phyloP scores from a whole-genome alignment of 2,888 invertebrate species.

The Caenorhabditis angaria region DNA sequence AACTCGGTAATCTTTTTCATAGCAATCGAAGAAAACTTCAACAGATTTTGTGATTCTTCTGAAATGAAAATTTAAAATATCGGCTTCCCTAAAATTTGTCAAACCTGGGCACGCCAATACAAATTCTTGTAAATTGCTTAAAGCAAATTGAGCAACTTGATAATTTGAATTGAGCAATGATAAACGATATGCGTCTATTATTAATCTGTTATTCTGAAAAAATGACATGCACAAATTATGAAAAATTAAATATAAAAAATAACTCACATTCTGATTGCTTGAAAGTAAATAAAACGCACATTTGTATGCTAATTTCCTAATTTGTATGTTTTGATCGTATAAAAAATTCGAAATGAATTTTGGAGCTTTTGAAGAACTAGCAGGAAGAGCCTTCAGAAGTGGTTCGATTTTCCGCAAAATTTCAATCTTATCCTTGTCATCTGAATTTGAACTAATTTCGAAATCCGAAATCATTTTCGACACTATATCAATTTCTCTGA shows the following conservation, averaged over 20 bases:
- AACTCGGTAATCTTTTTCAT: no score
- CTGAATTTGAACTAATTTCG: constrained; percentile 8
- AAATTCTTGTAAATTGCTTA: constrained; percentile 26
- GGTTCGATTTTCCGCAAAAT: constrained; percentile 23
- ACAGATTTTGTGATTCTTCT: constrained; percentile 34
- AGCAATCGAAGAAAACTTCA: constrained; percentile 25
- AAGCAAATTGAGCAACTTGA: constrained; percentile 24
- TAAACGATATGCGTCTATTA: constrained; percentile 31
- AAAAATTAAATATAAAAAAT: neutral
- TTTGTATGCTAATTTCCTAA: constrained; percentile 27
- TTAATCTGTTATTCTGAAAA: constrained; percentile 23
- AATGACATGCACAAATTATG: neutral
- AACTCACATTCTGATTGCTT: constrained; percentile 20
- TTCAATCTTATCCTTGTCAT: constrained; percentile 24
- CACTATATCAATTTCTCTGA: constrained; percentile 19
- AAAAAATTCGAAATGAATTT: constrained; percentile 20
- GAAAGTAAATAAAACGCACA: constrained; percentile 17
- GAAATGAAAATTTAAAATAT: no score
- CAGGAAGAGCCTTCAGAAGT: neutral
- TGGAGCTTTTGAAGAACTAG: constrained; percentile 21
- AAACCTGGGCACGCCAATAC: constrained; percentile 24
- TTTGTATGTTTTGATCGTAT: constrained; percentile 6
- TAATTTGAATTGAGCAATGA: constrained; percentile 22
- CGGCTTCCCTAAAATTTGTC: no score
- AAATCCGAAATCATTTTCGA: constrained; percentile 25